Percentiles rank a stretch among this genome's conserved stretches.
phyloP scores from a whole-genome alignment of 2,113 vertebrate species.

The Perca flavescens region DNA sequence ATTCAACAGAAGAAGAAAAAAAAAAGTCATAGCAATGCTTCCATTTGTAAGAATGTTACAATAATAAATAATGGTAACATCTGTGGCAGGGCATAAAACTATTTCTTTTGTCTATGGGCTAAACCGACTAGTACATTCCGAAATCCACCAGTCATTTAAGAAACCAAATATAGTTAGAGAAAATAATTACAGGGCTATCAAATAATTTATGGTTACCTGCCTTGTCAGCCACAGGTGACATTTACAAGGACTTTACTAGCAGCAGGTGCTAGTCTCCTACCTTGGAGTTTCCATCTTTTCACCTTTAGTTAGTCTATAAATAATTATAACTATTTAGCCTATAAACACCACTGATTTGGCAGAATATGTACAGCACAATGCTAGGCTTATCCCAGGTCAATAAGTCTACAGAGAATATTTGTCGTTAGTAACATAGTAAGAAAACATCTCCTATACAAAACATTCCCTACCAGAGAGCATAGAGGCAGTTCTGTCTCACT shows the following conservation, averaged over 20 bases:
- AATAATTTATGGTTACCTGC: background rate
- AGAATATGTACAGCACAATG: background rate
- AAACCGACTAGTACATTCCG: background rate
- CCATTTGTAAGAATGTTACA: constrained; percentile 22
- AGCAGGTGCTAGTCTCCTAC: background rate
- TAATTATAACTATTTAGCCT: background rate
- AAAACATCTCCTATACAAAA: constrained; percentile 53
- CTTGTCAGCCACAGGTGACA: constrained; percentile 11
- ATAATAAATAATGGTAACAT: background rate
- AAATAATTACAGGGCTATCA: constrained; percentile 19
- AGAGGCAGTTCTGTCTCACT: constrained; percentile 56
- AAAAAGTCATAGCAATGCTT: constrained; percentile 42
- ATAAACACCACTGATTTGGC: background rate
- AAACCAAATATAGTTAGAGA: background rate
- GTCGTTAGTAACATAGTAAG: constrained; percentile 5
- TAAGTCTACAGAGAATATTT: constrained; percentile 16
- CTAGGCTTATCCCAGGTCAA: background rate
- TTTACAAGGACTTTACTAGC: constrained; percentile 24
- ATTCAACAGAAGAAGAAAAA: constrained; percentile 59
- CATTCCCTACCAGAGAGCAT: constrained; percentile 28
- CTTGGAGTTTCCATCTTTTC: background rate
- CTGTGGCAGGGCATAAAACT: constrained; percentile 10
- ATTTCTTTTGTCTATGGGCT: background rate
- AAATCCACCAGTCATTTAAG: constrained; percentile 6
- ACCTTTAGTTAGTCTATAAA: background rate